These are phyloP conservation scores for Amiota mariae DNA, from an alignment of 2,888 invertebrate genomes.

Conservation along the genomic window DNA sequence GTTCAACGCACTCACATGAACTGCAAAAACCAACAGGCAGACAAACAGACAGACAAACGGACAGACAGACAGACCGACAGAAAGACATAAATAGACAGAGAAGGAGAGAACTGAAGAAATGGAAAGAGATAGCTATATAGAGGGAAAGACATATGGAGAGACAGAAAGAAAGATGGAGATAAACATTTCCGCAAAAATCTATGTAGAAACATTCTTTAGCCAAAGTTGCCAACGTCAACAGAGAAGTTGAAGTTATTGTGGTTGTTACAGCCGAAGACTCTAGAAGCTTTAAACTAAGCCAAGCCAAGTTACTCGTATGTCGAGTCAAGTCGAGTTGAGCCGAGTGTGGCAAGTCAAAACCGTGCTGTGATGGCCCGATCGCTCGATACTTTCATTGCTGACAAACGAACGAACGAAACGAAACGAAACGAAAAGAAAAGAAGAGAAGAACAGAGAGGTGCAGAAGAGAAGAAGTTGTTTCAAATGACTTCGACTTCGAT, in stretches of 20 bases:
- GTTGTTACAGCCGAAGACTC: conserved; percentile 19
- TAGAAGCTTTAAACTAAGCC: conserved; percentile 43
- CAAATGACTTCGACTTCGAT: no score
- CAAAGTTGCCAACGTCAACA: conserved; percentile 11
- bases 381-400: conserved; percentile 61
- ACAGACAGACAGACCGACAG: no score
- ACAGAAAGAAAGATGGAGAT: conserved; percentile 49
- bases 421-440: conserved; percentile 34
- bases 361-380: conserved; percentile 37
- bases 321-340: conserved; percentile 36
- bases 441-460: no score
- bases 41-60: conserved; percentile 37
- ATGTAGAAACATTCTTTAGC: conserved; percentile 61
- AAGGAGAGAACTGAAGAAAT: conserved; percentile 27
- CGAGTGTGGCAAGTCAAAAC: conserved; percentile 41
- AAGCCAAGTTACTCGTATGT: conserved; percentile 46
- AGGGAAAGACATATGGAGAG: conserved; percentile 9
- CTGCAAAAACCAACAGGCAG: conserved; percentile 53
- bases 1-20: conserved; percentile 70
- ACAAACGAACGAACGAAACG: no score
- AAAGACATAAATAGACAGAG: neutral
- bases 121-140: conserved; percentile 24
- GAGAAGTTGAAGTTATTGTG: neutral
- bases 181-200: conserved; percentile 66
- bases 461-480: no score